Conservation (phyloP, 1,140 invertebrate genomes). For the Metaphire vulgaris region DNA sequence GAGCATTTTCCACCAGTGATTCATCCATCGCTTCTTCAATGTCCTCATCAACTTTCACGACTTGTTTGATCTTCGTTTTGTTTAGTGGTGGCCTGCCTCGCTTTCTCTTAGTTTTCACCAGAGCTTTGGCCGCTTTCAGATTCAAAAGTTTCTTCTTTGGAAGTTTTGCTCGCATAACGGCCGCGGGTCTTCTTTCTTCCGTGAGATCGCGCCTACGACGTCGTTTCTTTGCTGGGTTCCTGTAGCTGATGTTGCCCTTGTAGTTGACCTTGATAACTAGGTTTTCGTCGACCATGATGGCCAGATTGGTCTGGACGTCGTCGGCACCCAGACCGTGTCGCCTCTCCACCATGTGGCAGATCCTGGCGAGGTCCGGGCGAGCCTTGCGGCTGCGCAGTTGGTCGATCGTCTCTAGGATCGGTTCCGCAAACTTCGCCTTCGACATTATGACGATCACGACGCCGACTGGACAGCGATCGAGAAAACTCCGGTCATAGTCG, state of each 20-base stretch:
- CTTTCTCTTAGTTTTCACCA: slow-evolving; percentile 25
- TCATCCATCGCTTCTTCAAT: neutral
- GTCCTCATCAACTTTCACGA: neutral
- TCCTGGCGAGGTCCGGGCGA: slow-evolving; percentile 71
- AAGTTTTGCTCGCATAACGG: slow-evolving; percentile 43
- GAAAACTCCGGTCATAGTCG: too few relatives aligned
- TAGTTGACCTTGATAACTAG: slow-evolving; percentile 76
- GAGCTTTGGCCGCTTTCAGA: slow-evolving; percentile 37
- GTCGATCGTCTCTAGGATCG: slow-evolving; percentile 76
- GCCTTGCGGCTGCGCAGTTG: slow-evolving; percentile 72
- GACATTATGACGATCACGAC: slow-evolving; percentile 31
- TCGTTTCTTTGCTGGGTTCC: slow-evolving; percentile 62
- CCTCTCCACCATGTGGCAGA: slow-evolving; percentile 70
- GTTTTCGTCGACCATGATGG: slow-evolving; percentile 66
- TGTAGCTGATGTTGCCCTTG: slow-evolving; percentile 74
- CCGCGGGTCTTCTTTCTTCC: slow-evolving; percentile 34
- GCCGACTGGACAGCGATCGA: too few relatives aligned
- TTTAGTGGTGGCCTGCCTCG: neutral
- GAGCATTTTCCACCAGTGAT: neutral
- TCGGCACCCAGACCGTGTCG: slow-evolving; percentile 64
- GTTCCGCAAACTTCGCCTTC: slow-evolving; percentile 62
- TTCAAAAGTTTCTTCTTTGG: slow-evolving; percentile 37
- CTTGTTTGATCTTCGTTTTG: neutral
- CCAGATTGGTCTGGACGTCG: slow-evolving; percentile 67
- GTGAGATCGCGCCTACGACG: neutral